These are phyloP conservation scores for Hydrozoanthus gracilis DNA, from an alignment of 92 coral and sea anemone genomes.

Conservation along the genomic window DNA sequence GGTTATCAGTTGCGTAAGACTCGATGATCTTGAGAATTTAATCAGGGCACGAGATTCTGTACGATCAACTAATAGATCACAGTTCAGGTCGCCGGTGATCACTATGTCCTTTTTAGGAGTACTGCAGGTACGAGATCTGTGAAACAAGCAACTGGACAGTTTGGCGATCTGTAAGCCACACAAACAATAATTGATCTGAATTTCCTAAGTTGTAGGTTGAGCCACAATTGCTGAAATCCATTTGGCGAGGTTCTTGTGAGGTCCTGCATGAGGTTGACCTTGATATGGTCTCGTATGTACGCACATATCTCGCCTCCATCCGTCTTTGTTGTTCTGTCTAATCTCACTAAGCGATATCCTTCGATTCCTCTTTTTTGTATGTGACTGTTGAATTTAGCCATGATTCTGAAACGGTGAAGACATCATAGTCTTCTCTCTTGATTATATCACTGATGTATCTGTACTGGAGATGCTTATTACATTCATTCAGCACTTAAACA, in stretches of 20 bases:
- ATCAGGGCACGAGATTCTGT: not conserved
- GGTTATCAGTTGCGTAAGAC: not conserved
- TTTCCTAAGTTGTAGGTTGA: not conserved
- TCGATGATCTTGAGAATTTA: too few relatives aligned
- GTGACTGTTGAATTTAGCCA: not conserved
- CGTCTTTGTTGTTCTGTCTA: not conserved
- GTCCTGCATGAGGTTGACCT: not conserved
- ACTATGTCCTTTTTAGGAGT: not conserved
- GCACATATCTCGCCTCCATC: not conserved
- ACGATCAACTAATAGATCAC: not conserved
- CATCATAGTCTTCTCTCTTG: slow-evolving; percentile 30
- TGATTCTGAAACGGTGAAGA: slow-evolving; percentile 57
- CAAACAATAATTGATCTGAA: not conserved
- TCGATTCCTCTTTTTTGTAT: not conserved
- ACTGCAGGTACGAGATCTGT: not conserved
- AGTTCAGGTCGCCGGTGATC: not conserved
- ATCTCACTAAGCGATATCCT: not conserved
- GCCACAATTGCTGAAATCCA: not conserved
- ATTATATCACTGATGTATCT: slow-evolving; percentile 11
- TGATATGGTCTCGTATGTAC: not conserved
- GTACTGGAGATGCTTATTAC: not conserved
- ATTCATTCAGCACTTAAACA: too few relatives aligned
- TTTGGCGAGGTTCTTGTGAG: not conserved
- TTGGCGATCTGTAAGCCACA: not conserved
- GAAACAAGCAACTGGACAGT: not conserved